A percentile compares a stretch with the other conserved stretches of the same genome.
phyloP scores from a whole-genome alignment of 2,888 invertebrate genomes.

The Caenorhabditis panamensis region DNA sequence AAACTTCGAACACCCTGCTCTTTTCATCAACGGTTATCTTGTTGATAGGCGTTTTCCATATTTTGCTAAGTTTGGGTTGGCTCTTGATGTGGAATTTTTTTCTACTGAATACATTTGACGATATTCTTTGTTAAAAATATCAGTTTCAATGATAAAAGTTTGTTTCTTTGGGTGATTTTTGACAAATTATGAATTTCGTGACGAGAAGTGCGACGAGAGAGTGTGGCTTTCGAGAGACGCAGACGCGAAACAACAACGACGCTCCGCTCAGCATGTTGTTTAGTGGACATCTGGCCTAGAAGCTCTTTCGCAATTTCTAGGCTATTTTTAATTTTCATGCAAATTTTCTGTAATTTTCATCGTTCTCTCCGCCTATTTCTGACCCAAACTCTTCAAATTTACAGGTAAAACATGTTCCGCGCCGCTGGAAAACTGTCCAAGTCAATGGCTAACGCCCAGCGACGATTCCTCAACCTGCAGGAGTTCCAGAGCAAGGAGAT shows the following conservation, averaged over 20 bases:
- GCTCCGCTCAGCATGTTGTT: slow-evolving; percentile 20
- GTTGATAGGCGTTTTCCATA: too few species aligned
- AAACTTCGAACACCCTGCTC: too few species aligned
- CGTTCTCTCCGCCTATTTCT: too few species aligned
- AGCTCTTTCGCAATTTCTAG: slow-evolving; percentile 5
- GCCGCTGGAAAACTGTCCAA: slow-evolving; percentile 49
- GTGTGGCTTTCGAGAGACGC: slow-evolving; percentile 13
- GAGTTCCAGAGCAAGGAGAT: slow-evolving; percentile 95
- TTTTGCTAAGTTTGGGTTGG: too few species aligned
- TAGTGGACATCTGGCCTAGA: slow-evolving; percentile 6
- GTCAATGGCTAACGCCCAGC: slow-evolving; percentile 43
- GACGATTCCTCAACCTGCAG: slow-evolving; percentile 90
- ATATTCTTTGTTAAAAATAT: too few species aligned
- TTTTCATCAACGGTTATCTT: too few species aligned
- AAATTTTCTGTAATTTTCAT: not conserved
- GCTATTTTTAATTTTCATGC: slow-evolving; percentile 17
- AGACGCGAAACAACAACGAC: slow-evolving; percentile 14
- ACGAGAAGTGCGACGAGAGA: slow-evolving; percentile 11
- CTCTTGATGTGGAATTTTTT: too few species aligned
- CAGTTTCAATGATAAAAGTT: too few species aligned
- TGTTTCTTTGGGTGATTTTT: too few species aligned
- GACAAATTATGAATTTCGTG: too few species aligned
- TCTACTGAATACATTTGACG: too few species aligned
- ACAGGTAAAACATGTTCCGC: slow-evolving; percentile 48
- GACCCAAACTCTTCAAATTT: not conserved